Evolutionary conservation across 35 echinoderm and acorn worm species (phyloP), one percentile per base, ranked within the genome.

Genomic region (Heliocidaris tuberculata): DNA sequence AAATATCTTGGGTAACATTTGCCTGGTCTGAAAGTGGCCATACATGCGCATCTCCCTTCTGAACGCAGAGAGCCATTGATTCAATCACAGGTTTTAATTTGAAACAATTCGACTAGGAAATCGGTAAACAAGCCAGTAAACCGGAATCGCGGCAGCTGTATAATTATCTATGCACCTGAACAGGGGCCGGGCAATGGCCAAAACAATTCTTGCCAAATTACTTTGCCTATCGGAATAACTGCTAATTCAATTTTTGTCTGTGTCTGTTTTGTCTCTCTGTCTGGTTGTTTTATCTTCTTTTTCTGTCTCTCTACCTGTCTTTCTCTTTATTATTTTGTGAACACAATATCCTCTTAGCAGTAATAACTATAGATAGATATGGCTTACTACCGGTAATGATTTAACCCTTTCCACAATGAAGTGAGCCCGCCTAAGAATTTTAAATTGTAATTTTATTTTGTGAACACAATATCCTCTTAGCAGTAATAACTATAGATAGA

Each of bases 131-230:
- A 78, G 21, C 27, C 65, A 4, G 21, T 78, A 78, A 17, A n/a
- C 65, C 65, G 65, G 65, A 78, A 78, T 78, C 65, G 4, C 65
- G 7, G 65, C 65, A 78, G 65, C 65, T 78, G 65, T 78, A 42
- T 42, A 78, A 78, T 78, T 78, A 6, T 7, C 65, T 27, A 78
- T 9, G 27, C 65, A 78, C 65, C 65, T 78, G 65, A 78, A 78
- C 19, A 78, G 65, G 27, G 65, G 65, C 21, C 27, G 65, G 27
- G 7, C 52, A n/a, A 78, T 19, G 65, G 65, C 15, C 65, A 78
- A 78, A 78, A 78, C 65, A 78, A 78, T 78, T 78, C 65, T 78
- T 78, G 65, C 21, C 65, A 78, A 78, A 78, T 78, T n/a, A 78
- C 65, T 78, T 78, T 78, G 27, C 65, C 65, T 27, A 78, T 78